These are phyloP conservation scores for Xiphorhynchus elegans DNA, from an alignment of 2,113 vertebrate species.

Conservation along the genomic window DNA sequence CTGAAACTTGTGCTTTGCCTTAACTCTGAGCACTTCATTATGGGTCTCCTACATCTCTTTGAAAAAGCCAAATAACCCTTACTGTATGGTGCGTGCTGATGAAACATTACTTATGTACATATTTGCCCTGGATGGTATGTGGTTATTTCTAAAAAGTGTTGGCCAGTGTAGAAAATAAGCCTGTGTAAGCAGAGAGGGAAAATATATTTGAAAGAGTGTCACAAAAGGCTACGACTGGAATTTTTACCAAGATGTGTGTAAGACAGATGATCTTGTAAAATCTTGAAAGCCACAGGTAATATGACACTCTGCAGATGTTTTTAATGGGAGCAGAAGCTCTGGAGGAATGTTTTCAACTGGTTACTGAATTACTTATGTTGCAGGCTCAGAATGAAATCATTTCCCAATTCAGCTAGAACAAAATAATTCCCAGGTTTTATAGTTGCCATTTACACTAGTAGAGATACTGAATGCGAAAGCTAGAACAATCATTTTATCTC, in stretches of 20 bases:
- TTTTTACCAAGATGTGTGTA: not conserved
- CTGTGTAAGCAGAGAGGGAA: not conserved
- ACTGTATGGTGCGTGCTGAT: not conserved
- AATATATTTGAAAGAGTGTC: not conserved
- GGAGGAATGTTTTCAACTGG: not conserved
- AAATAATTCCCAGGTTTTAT: not conserved
- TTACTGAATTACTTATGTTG: not conserved
- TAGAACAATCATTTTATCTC: not conserved
- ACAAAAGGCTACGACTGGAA: not conserved
- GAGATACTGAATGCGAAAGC: not conserved
- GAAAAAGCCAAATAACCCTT: not conserved
- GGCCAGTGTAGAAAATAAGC: not conserved
- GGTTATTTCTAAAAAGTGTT: not conserved
- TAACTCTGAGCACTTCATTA: not conserved
- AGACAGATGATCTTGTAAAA: not conserved
- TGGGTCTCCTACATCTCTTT: not conserved
- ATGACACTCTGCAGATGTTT: not conserved
- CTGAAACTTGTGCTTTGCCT: not conserved
- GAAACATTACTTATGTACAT: not conserved
- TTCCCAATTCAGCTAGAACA: not conserved
- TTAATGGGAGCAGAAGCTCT: not conserved
- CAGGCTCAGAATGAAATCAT: not conserved
- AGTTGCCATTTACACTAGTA: not conserved
- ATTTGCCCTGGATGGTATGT: not conserved
- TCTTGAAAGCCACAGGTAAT: not conserved